These are phyloP conservation scores for Drosophila navojoa DNA, from an alignment of 1,140 invertebrate genomes.

Conservation along the genomic window DNA sequence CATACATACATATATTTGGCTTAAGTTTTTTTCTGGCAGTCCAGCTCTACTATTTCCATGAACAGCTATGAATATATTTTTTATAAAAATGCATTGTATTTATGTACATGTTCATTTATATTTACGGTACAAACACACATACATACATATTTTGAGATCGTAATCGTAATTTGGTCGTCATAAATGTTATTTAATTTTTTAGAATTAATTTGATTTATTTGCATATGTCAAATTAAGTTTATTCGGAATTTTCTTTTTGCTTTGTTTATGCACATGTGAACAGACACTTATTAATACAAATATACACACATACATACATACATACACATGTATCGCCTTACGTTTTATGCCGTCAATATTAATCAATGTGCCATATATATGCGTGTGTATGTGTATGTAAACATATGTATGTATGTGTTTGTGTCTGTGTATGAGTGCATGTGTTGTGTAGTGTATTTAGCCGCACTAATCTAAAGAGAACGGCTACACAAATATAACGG, in stretches of 20 bases:
- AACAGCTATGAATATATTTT: too few relatives aligned
- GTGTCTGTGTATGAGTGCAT: neutral
- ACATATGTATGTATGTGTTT: neutral
- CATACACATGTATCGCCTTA: neutral
- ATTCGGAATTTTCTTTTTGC: neutral
- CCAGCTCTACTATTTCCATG: too few relatives aligned
- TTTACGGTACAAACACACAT: neutral
- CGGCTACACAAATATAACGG: conserved; percentile 10
- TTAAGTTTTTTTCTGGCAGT: too few relatives aligned
- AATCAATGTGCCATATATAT: neutral
- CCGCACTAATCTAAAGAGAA: conserved; percentile 7
- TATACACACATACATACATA: neutral
- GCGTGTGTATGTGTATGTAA: conserved; percentile 15
- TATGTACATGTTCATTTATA: neutral
- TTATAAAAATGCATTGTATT: neutral
- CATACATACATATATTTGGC: neutral
- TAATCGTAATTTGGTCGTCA: neutral
- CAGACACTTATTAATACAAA: neutral
- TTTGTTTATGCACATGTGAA: neutral
- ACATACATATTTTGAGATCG: neutral
- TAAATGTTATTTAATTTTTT: conserved; percentile 23
- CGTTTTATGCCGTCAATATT: neutral
- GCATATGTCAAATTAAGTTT: neutral
- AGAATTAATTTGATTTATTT: neutral
- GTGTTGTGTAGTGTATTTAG: neutral